Percentiles rank a stretch among this genome's conserved stretches.
These are phyloP conservation scores for Anastrepha obliqua DNA, from an alignment of 1,140 invertebrate species.

Conservation along the genomic window DNA sequence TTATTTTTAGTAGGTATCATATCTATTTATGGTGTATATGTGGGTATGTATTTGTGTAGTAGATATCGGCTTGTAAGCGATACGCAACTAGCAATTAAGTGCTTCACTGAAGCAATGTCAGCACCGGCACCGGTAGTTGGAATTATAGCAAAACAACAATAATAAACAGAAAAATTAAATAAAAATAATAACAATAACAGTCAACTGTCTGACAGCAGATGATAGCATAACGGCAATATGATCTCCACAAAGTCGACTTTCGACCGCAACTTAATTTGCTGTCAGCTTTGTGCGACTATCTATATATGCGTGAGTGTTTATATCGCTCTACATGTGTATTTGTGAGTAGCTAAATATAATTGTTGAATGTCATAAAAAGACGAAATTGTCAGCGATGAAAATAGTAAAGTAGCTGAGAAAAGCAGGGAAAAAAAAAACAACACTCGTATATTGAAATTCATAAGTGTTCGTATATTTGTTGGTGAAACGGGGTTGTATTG, in stretches of 20 bases:
- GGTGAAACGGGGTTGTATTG: background rate
- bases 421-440: background rate
- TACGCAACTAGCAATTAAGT: conserved; percentile 1
- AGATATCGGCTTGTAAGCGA: background rate
- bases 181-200: conserved; percentile 15
- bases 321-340: background rate
- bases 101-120: conserved; percentile 33
- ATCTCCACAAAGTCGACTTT: conserved; percentile 5
- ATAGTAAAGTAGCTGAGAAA: background rate
- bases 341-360: background rate
- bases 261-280: conserved; percentile 51
- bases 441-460: background rate
- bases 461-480: background rate
- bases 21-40: background rate
- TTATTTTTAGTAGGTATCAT: too few relatives aligned
- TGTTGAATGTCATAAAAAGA: background rate
- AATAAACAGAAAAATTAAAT: conserved; percentile 27
- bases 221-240: conserved; percentile 14
- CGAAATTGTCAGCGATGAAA: background rate
- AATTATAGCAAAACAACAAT: conserved; percentile 14
- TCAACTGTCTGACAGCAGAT: background rate
- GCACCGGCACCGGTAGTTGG: background rate
- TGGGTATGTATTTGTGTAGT: background rate
- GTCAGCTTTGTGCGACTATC: background rate
- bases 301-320: background rate